Conservation (phyloP, 2,888 invertebrate genomes). For the Gerris lacustris region DNA sequence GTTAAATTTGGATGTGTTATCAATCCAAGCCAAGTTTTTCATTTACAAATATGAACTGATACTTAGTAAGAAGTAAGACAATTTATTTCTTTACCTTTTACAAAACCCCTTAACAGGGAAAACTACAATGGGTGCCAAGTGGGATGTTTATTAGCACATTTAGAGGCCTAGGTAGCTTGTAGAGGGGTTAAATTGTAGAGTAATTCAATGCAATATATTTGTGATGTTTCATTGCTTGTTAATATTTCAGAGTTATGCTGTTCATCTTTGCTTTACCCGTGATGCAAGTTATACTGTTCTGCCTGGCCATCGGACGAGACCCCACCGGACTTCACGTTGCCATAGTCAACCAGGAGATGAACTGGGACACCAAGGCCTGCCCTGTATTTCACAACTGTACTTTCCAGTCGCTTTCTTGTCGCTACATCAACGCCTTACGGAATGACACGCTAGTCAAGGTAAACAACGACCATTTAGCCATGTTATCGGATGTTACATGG, state of each 20-base stretch:
- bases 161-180: no score
- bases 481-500: background rate
- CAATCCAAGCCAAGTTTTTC: no score
- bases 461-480: conserved; percentile 22
- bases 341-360: conserved; percentile 58
- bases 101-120: no score
- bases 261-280: conserved; percentile 90
- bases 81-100: no score
- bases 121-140: no score
- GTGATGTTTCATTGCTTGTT: no score
- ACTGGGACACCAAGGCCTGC: conserved; percentile 40
- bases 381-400: conserved; percentile 47
- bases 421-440: conserved; percentile 63
- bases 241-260: conserved; percentile 55
- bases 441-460: conserved; percentile 57
- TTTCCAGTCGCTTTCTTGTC: conserved; percentile 60
- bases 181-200: no score
- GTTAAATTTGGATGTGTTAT: no score
- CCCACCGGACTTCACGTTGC: conserved; percentile 70
- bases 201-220: no score
- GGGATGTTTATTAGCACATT: no score
- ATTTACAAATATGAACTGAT: no score
- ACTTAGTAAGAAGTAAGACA: no score
- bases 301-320: conserved; percentile 79
- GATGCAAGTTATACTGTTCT: conserved; percentile 86